These are phyloP conservation scores for Elgaria multicarinata DNA, from an alignment of 2,113 vertebrate species.

Conservation along the genomic window DNA sequence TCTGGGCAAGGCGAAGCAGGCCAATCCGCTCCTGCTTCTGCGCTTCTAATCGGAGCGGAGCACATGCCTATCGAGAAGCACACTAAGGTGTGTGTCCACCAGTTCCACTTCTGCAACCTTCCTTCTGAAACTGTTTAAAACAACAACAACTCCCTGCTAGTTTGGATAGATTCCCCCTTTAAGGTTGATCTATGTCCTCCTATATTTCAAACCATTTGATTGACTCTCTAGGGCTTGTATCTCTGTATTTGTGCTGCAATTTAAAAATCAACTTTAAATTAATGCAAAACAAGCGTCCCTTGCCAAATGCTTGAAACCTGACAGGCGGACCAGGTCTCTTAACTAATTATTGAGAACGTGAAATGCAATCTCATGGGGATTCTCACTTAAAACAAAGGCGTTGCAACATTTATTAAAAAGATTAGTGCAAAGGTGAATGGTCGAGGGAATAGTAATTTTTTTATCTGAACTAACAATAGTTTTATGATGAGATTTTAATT, in stretches of 20 bases:
- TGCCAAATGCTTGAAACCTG: constrained; percentile 56
- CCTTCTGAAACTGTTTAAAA: not conserved
- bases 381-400: constrained; percentile 23
- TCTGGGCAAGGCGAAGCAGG: too few species aligned
- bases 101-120: not conserved
- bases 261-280: constrained; percentile 61
- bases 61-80: too few species aligned
- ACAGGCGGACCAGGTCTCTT: constrained; percentile 52
- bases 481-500: not conserved
- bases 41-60: too few species aligned
- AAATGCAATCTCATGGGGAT: constrained; percentile 42
- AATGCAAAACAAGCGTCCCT: constrained; percentile 47
- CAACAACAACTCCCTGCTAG: not conserved
- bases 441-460: not conserved
- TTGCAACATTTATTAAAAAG: not conserved
- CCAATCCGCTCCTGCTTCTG: too few species aligned
- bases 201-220: not conserved
- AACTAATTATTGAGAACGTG: constrained; percentile 55
- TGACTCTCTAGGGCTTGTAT: not conserved
- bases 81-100: not conserved
- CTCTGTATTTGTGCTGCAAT: not conserved
- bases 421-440: not conserved
- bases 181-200: not conserved
- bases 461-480: not conserved
- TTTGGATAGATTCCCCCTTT: not conserved